These are phyloP conservation scores for Corydoras sp. DNA, from an alignment of 2,113 vertebrate species.

Conservation along the genomic window DNA sequence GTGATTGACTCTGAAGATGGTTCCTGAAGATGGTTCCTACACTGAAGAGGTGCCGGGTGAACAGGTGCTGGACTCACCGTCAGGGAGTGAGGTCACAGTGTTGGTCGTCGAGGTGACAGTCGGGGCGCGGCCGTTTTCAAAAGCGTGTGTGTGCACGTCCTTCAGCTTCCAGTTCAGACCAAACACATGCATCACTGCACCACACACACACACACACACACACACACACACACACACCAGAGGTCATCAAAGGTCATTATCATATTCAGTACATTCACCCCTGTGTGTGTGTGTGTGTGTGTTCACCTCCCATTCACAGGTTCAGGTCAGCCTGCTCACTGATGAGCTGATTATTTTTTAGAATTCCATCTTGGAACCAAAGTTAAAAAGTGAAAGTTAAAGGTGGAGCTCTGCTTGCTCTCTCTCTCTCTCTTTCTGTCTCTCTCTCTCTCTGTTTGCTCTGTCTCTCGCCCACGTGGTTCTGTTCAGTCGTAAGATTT, in stretches of 20 bases:
- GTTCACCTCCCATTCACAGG: too few species aligned
- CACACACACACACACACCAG: background rate
- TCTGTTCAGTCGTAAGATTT: conserved; percentile 56
- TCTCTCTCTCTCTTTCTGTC: background rate
- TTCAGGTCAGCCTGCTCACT: too few species aligned
- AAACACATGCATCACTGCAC: conserved; percentile 84
- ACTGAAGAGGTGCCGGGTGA: too few species aligned
- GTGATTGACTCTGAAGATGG: background rate
- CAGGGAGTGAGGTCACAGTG: conserved; percentile 66
- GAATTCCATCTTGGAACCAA: too few species aligned
- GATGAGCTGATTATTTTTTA: too few species aligned
- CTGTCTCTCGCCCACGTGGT: conserved; percentile 19
- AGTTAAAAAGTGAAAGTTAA: too few species aligned
- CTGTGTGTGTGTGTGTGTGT: background rate
- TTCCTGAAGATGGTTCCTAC: background rate
- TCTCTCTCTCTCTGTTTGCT: background rate
- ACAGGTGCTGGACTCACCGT: conserved; percentile 16
- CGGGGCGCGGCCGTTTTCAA: conserved; percentile 83
- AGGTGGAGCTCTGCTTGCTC: background rate
- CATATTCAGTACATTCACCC: background rate
- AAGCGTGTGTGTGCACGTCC: conserved; percentile 81
- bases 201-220: conserved; percentile 38
- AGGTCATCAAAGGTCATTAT: background rate
- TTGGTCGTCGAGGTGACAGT: conserved; percentile 73
- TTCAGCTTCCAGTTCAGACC: conserved; percentile 88